Evolutionary conservation across 2,888 invertebrate species (phyloP).

Genomic region (Pantelozetes paolii): DNA sequence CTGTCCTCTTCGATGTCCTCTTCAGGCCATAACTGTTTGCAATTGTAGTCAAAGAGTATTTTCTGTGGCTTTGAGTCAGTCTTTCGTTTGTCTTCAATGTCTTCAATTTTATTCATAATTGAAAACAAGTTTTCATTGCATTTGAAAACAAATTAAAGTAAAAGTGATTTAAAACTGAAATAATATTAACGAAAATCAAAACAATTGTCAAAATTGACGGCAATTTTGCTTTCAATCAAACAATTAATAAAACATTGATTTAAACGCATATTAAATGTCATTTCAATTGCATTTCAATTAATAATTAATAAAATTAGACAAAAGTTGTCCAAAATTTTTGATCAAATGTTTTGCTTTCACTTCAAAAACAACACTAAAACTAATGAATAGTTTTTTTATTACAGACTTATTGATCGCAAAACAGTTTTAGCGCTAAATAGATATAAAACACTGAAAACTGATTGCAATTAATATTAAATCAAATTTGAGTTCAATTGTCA

Average conservation of each 20-base stretch:
- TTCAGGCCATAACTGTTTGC: slow-evolving; percentile 40
- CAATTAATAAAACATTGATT: neutral
- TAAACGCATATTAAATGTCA: neutral
- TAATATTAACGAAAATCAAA: neutral
- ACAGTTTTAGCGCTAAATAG: slow-evolving; percentile 21
- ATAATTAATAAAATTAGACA: slow-evolving; percentile 6
- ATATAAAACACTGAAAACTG: neutral
- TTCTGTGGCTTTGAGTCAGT: neutral
- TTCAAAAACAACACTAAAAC: slow-evolving; percentile 1
- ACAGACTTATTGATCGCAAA: slow-evolving; percentile 6
- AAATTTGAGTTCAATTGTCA: too few relatives aligned
- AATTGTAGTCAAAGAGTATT: slow-evolving; percentile 26
- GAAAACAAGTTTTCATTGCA: neutral
- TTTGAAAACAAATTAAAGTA: neutral
- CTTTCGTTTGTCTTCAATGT: neutral
- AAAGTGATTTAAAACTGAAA: neutral
- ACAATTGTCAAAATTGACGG: too few relatives aligned
- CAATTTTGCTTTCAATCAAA: neutral
- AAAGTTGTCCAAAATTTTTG: too few relatives aligned
- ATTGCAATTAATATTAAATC: too few relatives aligned
- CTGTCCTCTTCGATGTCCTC: slow-evolving; percentile 26
- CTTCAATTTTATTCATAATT: slow-evolving; percentile 15
- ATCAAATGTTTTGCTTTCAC: neutral
- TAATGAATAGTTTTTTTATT: slow-evolving; percentile 25
- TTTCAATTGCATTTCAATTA: neutral